Base-by-base conservation (phyloP, 2,797 vertebrate species). In the Allobates femoralis region DNA sequence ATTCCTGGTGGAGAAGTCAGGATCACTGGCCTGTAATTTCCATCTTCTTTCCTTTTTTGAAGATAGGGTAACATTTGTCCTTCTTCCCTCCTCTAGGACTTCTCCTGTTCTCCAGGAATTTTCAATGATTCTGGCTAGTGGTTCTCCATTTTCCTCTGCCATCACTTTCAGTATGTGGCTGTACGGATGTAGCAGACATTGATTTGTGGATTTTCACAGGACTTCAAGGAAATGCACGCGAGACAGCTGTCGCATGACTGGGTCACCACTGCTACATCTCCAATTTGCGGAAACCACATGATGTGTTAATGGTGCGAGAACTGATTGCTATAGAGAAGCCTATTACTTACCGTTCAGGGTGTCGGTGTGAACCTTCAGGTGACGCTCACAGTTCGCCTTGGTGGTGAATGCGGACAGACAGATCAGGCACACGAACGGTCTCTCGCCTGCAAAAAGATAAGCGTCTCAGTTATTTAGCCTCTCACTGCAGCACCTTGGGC, bases 401-500 rank as follows among this genome's bases (percentile, higher is more conserved):
- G 98, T 99, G 93, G 98, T 99, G 92, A 99, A 99, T 87, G 98
- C 98, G 0, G 98, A 99, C 86, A 98, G 94, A 92, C 98, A 99
- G 94, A 99, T 97, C 89, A 99, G 96, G 90, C 98, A 99, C 86
- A 99, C 95, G 0, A 99, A 99, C 0, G 98, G 98, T 85, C 98
- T 96, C 91, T 99, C 98, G 83, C 98, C 98, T 99, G 93, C 19
- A 66, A 71, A 84, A 30, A 75, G 91, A 89, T 2, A 1, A 86
- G 88, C 21, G 79, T 26, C 41, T 67, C 23, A 2, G 60, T 88
- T 85, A 79, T 83, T 87, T 34, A 58, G 64, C 64, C 53, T 62
- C 50, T 77, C 51, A 10, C 71, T 75, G 77, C 37, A 53, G 18
- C 82, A 80, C 77, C 86, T 60, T 66, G 58, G 82, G 82, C 51